Evolutionary conservation across 2,888 invertebrate species (phyloP).

Genomic region (Conus canariensis): DNA sequence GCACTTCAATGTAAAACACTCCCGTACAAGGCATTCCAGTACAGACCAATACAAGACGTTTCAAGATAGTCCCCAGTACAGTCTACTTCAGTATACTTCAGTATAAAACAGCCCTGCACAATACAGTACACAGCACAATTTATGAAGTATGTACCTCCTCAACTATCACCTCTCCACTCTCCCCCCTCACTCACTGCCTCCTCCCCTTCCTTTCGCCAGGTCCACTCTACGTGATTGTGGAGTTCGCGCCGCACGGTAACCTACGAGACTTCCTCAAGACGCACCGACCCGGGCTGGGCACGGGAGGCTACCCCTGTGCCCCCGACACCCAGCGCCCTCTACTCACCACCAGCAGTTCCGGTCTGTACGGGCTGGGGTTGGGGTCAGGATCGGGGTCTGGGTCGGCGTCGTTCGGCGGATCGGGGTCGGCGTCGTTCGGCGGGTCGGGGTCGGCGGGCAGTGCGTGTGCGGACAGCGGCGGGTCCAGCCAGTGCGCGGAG

Average conservation of each 20-base stretch:
- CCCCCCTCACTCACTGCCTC: too few relatives aligned
- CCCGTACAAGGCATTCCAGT: too few relatives aligned
- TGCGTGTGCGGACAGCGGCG: conserved; percentile 40
- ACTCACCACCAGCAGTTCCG: conserved; percentile 48
- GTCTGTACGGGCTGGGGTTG: background rate
- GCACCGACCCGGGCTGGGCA: conserved; percentile 84
- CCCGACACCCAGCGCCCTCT: conserved; percentile 61
- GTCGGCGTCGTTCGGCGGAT: background rate
- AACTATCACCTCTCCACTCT: too few relatives aligned
- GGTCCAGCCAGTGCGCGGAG: conserved; percentile 33
- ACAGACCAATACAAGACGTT: too few relatives aligned
- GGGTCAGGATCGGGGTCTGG: background rate
- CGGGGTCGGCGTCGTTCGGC: background rate
- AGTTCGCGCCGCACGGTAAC: conserved; percentile 87
- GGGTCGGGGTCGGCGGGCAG: background rate
- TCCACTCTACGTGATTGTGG: conserved; percentile 80
- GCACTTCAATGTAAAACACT: too few relatives aligned
- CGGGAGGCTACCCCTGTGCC: conserved; percentile 71
- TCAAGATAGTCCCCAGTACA: too few relatives aligned
- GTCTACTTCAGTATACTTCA: too few relatives aligned
- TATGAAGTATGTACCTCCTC: too few relatives aligned
- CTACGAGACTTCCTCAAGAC: conserved; percentile 95
- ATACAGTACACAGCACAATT: too few relatives aligned
- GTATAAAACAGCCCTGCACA: too few relatives aligned
- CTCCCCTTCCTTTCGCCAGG: conserved; percentile 58